phyloP scores from a whole-genome alignment of 2,797 vertebrate genomes.

The Megalops cyprinoides region DNA sequence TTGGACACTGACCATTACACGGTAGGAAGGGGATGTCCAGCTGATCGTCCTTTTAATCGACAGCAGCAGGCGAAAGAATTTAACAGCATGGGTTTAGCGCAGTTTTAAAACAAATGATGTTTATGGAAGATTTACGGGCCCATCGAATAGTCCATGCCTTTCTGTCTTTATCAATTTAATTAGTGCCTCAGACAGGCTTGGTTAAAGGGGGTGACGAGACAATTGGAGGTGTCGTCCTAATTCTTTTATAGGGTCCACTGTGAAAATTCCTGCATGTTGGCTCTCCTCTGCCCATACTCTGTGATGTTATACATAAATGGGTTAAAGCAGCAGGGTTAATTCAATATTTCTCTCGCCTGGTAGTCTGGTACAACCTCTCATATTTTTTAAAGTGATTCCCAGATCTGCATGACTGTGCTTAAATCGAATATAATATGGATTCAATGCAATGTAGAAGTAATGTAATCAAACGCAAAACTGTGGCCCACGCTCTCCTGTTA shows the following conservation, averaged over 20 bases:
- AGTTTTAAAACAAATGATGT: conserved; percentile 72
- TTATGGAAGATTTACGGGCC: conserved; percentile 80
- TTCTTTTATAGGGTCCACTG: conserved; percentile 72
- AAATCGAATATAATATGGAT: conserved; percentile 71
- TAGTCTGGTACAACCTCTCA: conserved; percentile 65
- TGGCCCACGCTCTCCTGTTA: conserved; percentile 48
- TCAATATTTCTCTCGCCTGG: conserved; percentile 73
- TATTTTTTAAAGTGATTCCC: conserved; percentile 78
- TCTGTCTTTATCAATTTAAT: conserved; percentile 74
- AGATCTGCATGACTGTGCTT: conserved; percentile 67
- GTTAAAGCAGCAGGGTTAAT: conserved; percentile 78
- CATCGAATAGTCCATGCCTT: conserved; percentile 67
- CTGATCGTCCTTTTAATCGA: conserved; percentile 85
- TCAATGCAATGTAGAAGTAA: conserved; percentile 56
- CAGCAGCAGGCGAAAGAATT: conserved; percentile 82
- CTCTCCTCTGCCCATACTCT: conserved; percentile 60
- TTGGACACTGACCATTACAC: conserved; percentile 85
- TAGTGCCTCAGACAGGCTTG: conserved; percentile 66
- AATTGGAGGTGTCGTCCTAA: conserved; percentile 80
- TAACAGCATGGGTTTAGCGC: conserved; percentile 75
- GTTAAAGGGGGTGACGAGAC: conserved; percentile 74
- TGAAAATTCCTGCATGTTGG: conserved; percentile 55
- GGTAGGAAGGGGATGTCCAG: conserved; percentile 78
- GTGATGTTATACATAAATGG: conserved; percentile 71
- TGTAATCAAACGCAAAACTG: conserved; percentile 66